phyloP scores from a whole-genome alignment of 30 jellyfish, hydroid and myxozoan genomes.

The Phacellophora camtschatica region DNA sequence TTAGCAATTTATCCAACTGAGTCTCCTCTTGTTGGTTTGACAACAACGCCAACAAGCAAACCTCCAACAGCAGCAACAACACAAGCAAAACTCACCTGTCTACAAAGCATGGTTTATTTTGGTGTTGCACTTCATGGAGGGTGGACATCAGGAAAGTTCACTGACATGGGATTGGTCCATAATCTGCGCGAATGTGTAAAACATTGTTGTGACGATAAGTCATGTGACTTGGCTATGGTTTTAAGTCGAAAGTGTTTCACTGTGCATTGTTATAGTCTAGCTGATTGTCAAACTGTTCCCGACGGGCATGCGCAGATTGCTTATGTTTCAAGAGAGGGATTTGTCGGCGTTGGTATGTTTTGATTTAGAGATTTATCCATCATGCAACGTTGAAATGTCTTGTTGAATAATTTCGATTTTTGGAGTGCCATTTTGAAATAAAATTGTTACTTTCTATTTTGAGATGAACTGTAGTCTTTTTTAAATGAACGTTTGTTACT shows the following conservation, averaged over 20 bases:
- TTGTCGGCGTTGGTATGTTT: slow-evolving; percentile 53
- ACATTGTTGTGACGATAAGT: slow-evolving; percentile 89
- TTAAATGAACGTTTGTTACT: no score
- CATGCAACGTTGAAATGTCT: no score
- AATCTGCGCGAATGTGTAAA: slow-evolving; percentile 82
- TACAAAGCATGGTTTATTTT: slow-evolving; percentile 92
- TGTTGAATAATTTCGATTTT: no score
- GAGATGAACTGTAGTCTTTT: no score
- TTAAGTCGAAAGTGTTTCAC: slow-evolving; percentile 88
- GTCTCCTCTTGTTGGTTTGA: slow-evolving; percentile 55
- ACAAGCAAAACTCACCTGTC: slow-evolving; percentile 68
- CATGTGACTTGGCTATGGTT: slow-evolving; percentile 97
- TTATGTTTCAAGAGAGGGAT: slow-evolving; percentile 80
- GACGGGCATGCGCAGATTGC: slow-evolving; percentile 99
- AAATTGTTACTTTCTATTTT: no score
- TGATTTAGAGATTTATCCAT: no score
- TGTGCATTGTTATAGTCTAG: slow-evolving; percentile 85
- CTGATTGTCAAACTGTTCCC: slow-evolving; percentile 91
- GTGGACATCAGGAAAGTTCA: slow-evolving; percentile 96
- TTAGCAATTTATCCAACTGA: slow-evolving; percentile 58
- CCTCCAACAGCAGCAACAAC: slow-evolving; percentile 77
- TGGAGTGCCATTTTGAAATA: no score
- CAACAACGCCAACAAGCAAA: slow-evolving; percentile 49
- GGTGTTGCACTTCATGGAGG: slow-evolving; percentile 97
- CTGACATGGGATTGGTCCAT: slow-evolving; percentile 91